A percentile compares a stretch with the other conserved stretches of the same genome.
phyloP scores from a whole-genome alignment of 2,797 vertebrate species.

The Xiphophorus birchmanni region DNA sequence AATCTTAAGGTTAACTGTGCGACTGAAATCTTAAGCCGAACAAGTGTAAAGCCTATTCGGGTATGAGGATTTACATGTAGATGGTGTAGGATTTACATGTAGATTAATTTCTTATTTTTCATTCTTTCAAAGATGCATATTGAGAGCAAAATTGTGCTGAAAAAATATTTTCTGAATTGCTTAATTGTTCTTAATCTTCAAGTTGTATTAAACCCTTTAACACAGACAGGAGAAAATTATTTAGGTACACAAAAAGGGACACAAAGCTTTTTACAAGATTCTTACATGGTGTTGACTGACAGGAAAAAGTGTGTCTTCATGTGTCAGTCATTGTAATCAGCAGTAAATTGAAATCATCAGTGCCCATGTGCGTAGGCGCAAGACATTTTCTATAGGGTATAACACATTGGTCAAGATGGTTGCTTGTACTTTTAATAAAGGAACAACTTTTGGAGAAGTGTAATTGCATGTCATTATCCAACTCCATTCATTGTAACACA shows the following conservation, averaged over 20 bases:
- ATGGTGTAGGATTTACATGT: slow-evolving; percentile 39
- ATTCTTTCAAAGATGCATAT: slow-evolving; percentile 48
- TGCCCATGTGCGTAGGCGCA: neutral
- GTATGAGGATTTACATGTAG: slow-evolving; percentile 13
- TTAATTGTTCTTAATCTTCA: slow-evolving; percentile 51
- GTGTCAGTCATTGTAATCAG: slow-evolving; percentile 1
- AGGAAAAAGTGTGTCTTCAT: neutral
- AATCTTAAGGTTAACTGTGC: slow-evolving; percentile 69
- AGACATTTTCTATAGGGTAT: slow-evolving; percentile 1
- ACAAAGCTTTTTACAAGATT: neutral
- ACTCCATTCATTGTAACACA: slow-evolving; percentile 16
- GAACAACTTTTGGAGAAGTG: slow-evolving; percentile 15
- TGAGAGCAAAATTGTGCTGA: slow-evolving; percentile 37
- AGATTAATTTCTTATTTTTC: slow-evolving; percentile 55
- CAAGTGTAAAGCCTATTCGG: slow-evolving; percentile 70
- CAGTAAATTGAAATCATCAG: neutral
- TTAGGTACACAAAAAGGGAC: neutral
- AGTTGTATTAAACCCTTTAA: slow-evolving; percentile 11
- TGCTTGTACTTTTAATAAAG: neutral
- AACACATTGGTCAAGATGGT: neutral
- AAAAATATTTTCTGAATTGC: slow-evolving; percentile 46
- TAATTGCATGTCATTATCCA: slow-evolving; percentile 52
- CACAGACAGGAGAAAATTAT: slow-evolving; percentile 1
- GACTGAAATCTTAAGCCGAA: slow-evolving; percentile 66
- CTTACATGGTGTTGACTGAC: neutral